Base-by-base conservation (phyloP, 2,113 vertebrate species). In the Anoura caudifer region DNA sequence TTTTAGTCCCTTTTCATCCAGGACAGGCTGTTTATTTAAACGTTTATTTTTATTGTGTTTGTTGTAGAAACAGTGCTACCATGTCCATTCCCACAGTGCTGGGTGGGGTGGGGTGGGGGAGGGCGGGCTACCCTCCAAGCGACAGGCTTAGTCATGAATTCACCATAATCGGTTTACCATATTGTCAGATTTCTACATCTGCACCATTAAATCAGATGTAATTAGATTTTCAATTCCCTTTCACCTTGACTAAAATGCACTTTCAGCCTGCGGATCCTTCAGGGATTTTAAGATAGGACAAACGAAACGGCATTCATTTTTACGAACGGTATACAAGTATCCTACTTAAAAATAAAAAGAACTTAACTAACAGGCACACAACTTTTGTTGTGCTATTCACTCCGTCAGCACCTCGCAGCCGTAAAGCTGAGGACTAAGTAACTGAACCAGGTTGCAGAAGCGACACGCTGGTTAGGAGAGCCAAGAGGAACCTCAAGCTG, bases 221-320 rank as follows among this genome's bases (percentile, higher is more conserved):
- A 92, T 28, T n/a, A 72, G 75, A 56, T 73, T 97, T 96, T 90
- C 28, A 56, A 47, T 61, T 89, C 20, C 33, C 73, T 43, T 82
- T 41, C 13, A 22, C 47, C 26, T 72, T 87, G 56, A 61, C 47
- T 75, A 52, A 76, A 79, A 89, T 76, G 56, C 20, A 47, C 17
- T 69, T 67, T 77, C 33, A 75, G 52, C 28, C 36, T 73, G 91
- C 16, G 73, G 28, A 89, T 38, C 81, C 70, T 85, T 95, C 69
- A 70, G n/a, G 92, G n/a, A 75, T 77, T 45, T 70, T 89, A 84
- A 87, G 56, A 83, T 12, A 83, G 54, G 69, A 41, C n/a, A 86
- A 63, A 70, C 22, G 31, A 70, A 67, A 81, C 65, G 10, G 4
- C 45, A 90, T 24, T 45, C 6, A 63, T 72, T 89, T 90, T 63